A percentile compares a stretch with the other conserved stretches of the same genome.
Conservation (phyloP, 1,140 invertebrate genomes). For the Venturia canescens region DNA sequence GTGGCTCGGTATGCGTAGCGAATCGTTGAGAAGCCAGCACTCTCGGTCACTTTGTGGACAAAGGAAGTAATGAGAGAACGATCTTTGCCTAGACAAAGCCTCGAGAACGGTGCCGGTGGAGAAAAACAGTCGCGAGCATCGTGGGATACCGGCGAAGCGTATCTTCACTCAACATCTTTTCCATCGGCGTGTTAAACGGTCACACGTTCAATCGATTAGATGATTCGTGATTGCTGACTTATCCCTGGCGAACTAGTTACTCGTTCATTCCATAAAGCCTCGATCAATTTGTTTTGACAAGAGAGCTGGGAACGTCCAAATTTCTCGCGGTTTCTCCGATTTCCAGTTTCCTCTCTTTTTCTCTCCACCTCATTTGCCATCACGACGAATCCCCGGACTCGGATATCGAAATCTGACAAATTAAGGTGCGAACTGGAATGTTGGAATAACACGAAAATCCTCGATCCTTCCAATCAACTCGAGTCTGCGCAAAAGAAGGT, state of each 20-base stretch:
- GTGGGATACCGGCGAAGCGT: slow-evolving; percentile 10
- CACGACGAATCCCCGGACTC: too few relatives aligned
- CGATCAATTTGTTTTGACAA: neutral
- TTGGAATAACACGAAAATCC: too few relatives aligned
- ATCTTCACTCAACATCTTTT: slow-evolving; percentile 11
- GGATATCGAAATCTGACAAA: too few relatives aligned
- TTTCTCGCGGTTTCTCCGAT: neutral
- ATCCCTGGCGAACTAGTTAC: neutral
- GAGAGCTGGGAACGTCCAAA: neutral
- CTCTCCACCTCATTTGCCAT: too few relatives aligned
- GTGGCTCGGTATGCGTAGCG: neutral
- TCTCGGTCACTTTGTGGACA: slow-evolving; percentile 17
- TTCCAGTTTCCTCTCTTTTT: neutral
- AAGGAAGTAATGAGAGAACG: slow-evolving; percentile 6
- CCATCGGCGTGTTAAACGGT: neutral
- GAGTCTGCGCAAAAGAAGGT: neutral
- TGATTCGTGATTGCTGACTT: neutral
- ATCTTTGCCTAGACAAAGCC: slow-evolving; percentile 7
- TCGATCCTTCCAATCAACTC: too few relatives aligned
- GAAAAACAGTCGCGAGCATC: neutral
- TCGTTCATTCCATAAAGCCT: neutral
- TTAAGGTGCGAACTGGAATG: too few relatives aligned
- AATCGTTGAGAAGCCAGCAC: slow-evolving; percentile 16
- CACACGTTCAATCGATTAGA: slow-evolving; percentile 10
- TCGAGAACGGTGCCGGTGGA: neutral